Evolutionary conservation across 2,888 invertebrate species (phyloP), one percentile per base, ranked within the genome.

Genomic region (Lasioglossum malachurum): DNA sequence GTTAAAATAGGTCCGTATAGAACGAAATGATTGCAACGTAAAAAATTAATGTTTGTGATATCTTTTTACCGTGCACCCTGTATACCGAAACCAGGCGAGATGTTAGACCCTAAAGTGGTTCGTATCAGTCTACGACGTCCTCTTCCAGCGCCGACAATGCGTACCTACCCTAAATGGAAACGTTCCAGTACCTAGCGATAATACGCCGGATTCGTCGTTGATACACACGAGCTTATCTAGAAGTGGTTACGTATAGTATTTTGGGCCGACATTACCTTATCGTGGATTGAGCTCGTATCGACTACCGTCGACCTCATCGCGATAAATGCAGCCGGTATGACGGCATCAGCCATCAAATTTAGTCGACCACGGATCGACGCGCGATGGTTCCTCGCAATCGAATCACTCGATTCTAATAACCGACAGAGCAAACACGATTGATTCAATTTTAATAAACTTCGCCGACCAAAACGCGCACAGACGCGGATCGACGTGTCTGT

Each of bases 191-290:
- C 41, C 74, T 71, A 81, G 81, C 91, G 91, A 87, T 89, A 85
- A 91, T 84, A 78, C 83, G 35, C 4, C 53, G 41, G 44, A 31
- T 64, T 31, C 38, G 73, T 38, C 83, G 80, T 86, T 74, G 78
- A 82, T 77, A 76, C 80, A 78, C 75, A 19, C 53, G 44, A 35
- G 90, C 88, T 91, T 91, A 91, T 91, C 91, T 87, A 82, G 87
- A 78, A 83, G 80, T 77, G 74, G 84, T 86, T 86, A 87, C 77
- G 84, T 84, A 31, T 1, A 31, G 31, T 31, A 88, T 88, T 89
- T 89, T 84, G 79, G 76, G 46, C 82, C 75, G 82, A 78, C 89
- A 89, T 91, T 86, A 87, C 83, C 89, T 91, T 91, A 91, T 91
- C 91, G 80, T 27, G 78, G 83, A 77, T 78, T 74, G 80, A 60